Evolutionary conservation across 2,888 invertebrate species (phyloP).

Genomic region (Diaprepes abbreviatus): DNA sequence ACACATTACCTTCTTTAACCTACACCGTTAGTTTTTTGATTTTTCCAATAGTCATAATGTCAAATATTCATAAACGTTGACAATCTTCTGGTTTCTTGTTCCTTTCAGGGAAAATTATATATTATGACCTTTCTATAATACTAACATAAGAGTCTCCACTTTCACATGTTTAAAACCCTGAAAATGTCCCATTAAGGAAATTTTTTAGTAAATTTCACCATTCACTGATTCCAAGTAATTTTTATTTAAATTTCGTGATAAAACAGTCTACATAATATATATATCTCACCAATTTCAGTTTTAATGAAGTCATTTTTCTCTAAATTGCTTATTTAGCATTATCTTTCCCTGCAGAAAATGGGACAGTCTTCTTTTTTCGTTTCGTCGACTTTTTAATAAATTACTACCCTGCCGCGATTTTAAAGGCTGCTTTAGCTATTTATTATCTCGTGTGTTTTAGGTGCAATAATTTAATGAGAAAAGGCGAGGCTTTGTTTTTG

Average conservation of each 20-base stretch:
- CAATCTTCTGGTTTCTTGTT: too few species aligned
- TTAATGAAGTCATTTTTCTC: slow-evolving; percentile 40
- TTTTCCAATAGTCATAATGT: too few species aligned
- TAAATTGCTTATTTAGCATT: slow-evolving; percentile 47
- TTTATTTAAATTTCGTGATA: not conserved
- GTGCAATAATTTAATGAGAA: slow-evolving; percentile 49
- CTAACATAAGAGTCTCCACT: too few species aligned
- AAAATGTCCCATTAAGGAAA: too few species aligned
- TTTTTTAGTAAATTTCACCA: too few species aligned
- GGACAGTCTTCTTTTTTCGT: slow-evolving; percentile 41
- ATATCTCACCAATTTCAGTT: slow-evolving; percentile 7
- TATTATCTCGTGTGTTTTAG: slow-evolving; percentile 46
- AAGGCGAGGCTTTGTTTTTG: slow-evolving; percentile 21
- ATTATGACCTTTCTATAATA: too few species aligned
- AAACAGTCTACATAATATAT: not conserved
- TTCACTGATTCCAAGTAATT: too few species aligned
- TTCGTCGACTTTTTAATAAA: slow-evolving; percentile 47
- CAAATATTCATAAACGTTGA: too few species aligned
- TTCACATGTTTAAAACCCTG: too few species aligned
- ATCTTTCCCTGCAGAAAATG: slow-evolving; percentile 40
- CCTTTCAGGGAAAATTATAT: too few species aligned
- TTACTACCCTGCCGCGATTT: slow-evolving; percentile 41
- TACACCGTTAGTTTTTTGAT: too few species aligned
- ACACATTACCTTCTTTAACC: too few species aligned
- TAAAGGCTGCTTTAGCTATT: slow-evolving; percentile 43